phyloP scores from a whole-genome alignment of 2,113 vertebrate species.

The Lepisosteus osseus region DNA sequence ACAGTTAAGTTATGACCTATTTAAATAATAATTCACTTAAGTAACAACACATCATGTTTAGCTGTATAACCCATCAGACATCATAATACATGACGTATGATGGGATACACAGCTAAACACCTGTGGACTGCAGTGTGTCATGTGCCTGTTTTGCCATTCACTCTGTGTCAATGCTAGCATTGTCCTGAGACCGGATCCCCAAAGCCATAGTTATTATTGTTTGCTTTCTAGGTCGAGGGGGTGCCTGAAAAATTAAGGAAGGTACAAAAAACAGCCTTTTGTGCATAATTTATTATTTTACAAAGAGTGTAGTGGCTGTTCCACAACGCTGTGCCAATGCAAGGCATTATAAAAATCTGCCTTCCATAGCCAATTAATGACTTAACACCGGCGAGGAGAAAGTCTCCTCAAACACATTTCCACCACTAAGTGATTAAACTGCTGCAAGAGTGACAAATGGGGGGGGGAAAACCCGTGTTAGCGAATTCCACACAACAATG shows the following conservation, averaged over 20 bases:
- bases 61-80: background rate
- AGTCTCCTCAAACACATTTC: too few species aligned
- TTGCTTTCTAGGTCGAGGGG: constrained; percentile 54
- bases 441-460: too few species aligned
- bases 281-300: constrained; percentile 15
- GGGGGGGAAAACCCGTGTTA: too few species aligned
- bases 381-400: background rate
- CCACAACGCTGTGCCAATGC: constrained; percentile 29
- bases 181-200: constrained; percentile 37
- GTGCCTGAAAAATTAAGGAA: constrained; percentile 26
- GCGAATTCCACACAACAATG: too few species aligned
- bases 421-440: too few species aligned
- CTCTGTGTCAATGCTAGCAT: constrained; percentile 36
- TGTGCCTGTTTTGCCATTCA: constrained; percentile 27
- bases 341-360: constrained; percentile 10
- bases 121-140: constrained; percentile 23
- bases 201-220: constrained; percentile 56
- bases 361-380: constrained; percentile 1
- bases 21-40: background rate
- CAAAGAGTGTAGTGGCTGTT: constrained; percentile 23
- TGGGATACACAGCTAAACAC: constrained; percentile 31
- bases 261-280: constrained; percentile 35
- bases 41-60: background rate
- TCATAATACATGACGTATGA: constrained; percentile 21
- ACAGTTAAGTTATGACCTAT: background rate